Evolutionary conservation across 2,888 invertebrate genomes (phyloP).

Genomic region (Mythimna impura): DNA sequence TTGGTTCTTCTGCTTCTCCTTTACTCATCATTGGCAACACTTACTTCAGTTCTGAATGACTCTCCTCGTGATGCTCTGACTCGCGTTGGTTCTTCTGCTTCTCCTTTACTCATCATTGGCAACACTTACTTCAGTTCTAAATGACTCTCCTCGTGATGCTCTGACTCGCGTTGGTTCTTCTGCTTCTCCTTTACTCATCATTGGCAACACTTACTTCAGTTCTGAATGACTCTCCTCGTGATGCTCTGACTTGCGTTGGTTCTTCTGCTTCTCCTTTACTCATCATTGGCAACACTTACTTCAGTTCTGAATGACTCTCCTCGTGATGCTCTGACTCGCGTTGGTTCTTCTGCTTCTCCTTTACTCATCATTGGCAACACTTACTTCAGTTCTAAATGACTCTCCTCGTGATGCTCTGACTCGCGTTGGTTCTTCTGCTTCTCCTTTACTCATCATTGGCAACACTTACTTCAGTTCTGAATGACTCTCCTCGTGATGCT

Average conservation of each 20-base stretch:
- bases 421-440: conserved; percentile 62
- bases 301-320: conserved; percentile 78
- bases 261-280: conserved; percentile 58
- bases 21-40: conserved; percentile 30
- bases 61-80: conserved; percentile 56
- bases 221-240: conserved; percentile 75
- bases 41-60: conserved; percentile 82
- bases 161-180: conserved; percentile 58
- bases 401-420: conserved; percentile 56
- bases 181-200: conserved; percentile 52
- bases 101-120: conserved; percentile 35
- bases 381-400: conserved; percentile 82
- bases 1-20: conserved; percentile 62
- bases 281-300: conserved; percentile 67
- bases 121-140: conserved; percentile 80
- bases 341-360: conserved; percentile 62
- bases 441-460: conserved; percentile 35
- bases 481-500: conserved; percentile 66
- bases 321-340: conserved; percentile 54
- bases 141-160: conserved; percentile 66
- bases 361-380: conserved; percentile 30
- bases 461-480: conserved; percentile 80
- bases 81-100: conserved; percentile 62
- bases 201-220: conserved; percentile 73
- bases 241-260: conserved; percentile 55